Conservation (phyloP, 2,113 vertebrate species). For the Calonectris borealis region DNA sequence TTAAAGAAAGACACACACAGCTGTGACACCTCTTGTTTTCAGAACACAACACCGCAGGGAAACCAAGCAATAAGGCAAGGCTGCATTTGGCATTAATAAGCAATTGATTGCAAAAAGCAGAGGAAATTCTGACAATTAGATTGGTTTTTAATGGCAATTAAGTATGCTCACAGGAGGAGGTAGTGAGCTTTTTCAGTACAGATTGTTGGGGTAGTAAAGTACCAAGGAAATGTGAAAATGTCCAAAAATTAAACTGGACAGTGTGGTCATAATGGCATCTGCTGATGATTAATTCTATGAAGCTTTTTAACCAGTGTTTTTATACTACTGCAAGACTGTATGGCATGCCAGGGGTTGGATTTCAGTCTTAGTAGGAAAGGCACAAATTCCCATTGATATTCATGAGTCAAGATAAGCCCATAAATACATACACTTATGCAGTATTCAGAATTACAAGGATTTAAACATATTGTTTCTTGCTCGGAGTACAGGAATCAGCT, state of each 20-base stretch:
- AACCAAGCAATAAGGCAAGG: background rate
- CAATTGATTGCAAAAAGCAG: conserved; percentile 44
- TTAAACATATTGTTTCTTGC: background rate
- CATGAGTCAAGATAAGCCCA: background rate
- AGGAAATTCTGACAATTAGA: conserved; percentile 20
- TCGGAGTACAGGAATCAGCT: background rate
- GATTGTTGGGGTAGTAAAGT: background rate
- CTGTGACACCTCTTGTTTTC: conserved; percentile 51
- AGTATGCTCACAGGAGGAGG: conserved; percentile 2
- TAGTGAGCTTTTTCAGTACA: background rate
- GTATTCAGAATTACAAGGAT: background rate
- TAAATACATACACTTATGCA: background rate
- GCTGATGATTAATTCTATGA: background rate
- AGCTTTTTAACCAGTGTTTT: background rate
- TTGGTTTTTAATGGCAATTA: conserved; percentile 7
- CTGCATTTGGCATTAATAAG: conserved; percentile 44
- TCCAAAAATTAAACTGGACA: background rate
- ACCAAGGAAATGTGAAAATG: background rate
- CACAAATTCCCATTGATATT: background rate
- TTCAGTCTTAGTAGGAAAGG: background rate
- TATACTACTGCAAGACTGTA: background rate
- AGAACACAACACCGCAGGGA: conserved; percentile 45
- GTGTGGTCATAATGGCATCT: background rate
- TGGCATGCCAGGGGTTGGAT: background rate
- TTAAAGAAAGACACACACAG: conserved; percentile 40